Conservation (phyloP, 2,797 vertebrate species). For the Loris lydekkerianus region DNA sequence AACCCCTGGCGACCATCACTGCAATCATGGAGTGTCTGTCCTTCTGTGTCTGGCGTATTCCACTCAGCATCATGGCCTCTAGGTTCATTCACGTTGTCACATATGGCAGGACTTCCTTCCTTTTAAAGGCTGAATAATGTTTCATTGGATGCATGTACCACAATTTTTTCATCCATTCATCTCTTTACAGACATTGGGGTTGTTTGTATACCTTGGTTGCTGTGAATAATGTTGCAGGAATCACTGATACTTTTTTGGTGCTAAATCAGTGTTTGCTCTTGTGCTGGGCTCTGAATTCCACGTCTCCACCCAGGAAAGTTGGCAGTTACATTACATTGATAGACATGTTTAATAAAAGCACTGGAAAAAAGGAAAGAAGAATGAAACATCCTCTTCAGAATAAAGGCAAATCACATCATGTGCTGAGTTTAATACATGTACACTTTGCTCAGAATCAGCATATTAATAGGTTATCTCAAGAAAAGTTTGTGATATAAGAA, state of each 20-base stretch:
- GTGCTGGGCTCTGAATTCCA: not conserved
- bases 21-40: no score
- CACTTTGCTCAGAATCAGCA: not conserved
- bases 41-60: no score
- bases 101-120: no score
- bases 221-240: not conserved
- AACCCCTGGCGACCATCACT: no score
- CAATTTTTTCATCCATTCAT: no score
- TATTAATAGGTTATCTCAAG: not conserved
- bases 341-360: not conserved
- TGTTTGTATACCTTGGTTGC: no score
- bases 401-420: not conserved
- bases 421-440: not conserved
- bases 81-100: no score
- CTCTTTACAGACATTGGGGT: no score
- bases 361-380: not conserved
- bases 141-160: no score
- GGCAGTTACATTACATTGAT: not conserved
- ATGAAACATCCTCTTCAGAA: not conserved
- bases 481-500: not conserved
- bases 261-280: slow-evolving; percentile 46
- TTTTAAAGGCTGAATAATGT: no score
- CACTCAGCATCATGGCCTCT: no score
- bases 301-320: not conserved
- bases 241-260: slow-evolving; percentile 22